Evolutionary conservation across 2,113 vertebrate species (phyloP).

Genomic region (Raja brachyura): DNA sequence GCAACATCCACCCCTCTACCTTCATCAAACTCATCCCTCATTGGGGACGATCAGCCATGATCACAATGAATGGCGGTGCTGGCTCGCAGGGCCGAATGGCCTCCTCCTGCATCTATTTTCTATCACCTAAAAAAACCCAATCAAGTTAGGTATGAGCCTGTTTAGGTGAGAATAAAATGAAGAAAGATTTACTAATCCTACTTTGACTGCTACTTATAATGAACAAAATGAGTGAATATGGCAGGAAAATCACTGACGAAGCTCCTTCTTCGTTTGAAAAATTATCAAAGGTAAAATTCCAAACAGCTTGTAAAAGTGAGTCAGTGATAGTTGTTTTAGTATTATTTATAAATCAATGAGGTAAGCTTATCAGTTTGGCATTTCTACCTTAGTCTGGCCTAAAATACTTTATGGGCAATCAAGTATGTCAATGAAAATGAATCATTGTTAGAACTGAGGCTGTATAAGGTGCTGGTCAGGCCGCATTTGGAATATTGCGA

Average conservation of each 20-base stretch:
- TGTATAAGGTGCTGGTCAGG: too few relatives aligned
- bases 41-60: too few relatives aligned
- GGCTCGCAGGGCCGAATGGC: too few relatives aligned
- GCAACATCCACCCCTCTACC: too few relatives aligned
- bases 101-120: too few relatives aligned
- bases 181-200: neutral
- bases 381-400: neutral
- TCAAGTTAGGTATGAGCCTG: neutral
- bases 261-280: neutral
- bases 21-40: too few relatives aligned
- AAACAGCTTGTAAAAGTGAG: neutral
- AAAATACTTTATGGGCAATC: neutral
- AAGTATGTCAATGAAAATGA: neutral
- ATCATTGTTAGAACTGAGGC: neutral
- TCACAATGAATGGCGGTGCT: too few relatives aligned
- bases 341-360: neutral
- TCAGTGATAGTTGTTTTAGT: neutral
- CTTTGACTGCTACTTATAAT: neutral
- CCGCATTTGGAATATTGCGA: too few relatives aligned
- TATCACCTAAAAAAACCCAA: too few relatives aligned
- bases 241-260: neutral
- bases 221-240: neutral
- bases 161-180: neutral
- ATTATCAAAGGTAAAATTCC: neutral
- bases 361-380: neutral